Conservation (phyloP, 1,140 invertebrate species). For the Manduca sexta region DNA sequence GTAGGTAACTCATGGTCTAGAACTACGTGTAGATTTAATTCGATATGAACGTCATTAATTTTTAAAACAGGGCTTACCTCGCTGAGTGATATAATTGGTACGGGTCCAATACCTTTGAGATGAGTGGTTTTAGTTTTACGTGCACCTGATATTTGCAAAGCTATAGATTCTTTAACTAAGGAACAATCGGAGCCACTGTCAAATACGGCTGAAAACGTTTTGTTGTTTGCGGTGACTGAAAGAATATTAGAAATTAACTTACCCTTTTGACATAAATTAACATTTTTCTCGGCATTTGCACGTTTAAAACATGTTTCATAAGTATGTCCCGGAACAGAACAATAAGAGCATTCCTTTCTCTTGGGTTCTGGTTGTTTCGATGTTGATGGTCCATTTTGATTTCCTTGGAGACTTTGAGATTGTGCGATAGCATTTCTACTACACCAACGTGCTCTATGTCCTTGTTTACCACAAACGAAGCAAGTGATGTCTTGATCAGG, state of each 20-base stretch:
- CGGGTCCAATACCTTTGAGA: slow-evolving; percentile 3
- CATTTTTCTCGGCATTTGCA: background rate
- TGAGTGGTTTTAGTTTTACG: background rate
- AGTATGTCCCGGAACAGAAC: slow-evolving; percentile 4
- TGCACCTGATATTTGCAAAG: background rate
- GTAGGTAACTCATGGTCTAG: background rate
- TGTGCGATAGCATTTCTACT: background rate
- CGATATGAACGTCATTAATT: background rate
- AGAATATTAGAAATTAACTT: background rate
- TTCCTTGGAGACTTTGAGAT: background rate
- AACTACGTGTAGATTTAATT: background rate
- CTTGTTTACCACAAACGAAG: background rate
- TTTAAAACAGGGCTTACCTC: background rate
- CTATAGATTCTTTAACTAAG: slow-evolving; percentile 1
- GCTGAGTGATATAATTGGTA: background rate
- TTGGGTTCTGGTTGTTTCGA: background rate
- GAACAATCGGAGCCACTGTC: slow-evolving; percentile 3
- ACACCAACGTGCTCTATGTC: slow-evolving; percentile 2
- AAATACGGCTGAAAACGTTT: background rate
- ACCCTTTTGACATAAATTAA: slow-evolving; percentile 7
- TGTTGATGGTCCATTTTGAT: background rate
- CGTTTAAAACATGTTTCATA: slow-evolving; percentile 11
- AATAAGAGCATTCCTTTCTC: slow-evolving; percentile 7
- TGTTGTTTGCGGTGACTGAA: background rate
- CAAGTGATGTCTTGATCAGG: background rate